phyloP scores from a whole-genome alignment of 2,113 vertebrate species.

The Scomber colias region DNA sequence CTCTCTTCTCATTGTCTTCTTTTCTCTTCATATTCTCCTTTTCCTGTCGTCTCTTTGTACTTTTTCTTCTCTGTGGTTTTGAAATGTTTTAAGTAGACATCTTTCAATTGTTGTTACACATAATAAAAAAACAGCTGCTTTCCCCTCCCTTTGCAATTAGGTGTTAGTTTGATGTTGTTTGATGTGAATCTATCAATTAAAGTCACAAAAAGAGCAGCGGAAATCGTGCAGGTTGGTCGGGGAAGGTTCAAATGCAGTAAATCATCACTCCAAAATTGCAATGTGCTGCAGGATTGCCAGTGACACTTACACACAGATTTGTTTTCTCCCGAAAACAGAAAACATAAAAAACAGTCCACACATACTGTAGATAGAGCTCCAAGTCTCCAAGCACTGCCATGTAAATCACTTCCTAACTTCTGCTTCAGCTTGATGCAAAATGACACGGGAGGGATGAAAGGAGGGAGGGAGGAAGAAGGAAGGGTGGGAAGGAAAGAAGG shows the following conservation, averaged over 20 bases:
- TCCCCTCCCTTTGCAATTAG: not conserved
- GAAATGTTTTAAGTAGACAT: too few relatives aligned
- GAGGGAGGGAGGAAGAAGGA: too few relatives aligned
- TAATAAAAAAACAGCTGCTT: not conserved
- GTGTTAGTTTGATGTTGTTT: not conserved
- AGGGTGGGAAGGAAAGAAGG: too few relatives aligned
- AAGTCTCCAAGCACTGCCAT: not conserved
- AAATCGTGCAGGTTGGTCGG: too few relatives aligned
- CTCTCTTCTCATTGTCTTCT: not conserved
- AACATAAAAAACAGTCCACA: too few relatives aligned
- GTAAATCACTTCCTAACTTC: not conserved
- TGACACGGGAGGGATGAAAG: not conserved
- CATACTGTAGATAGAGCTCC: not conserved
- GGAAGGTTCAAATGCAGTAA: not conserved
- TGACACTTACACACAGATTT: too few relatives aligned
- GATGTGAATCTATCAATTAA: slow-evolving; percentile 8
- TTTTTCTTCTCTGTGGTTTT: too few relatives aligned
- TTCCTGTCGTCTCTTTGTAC: too few relatives aligned
- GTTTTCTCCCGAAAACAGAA: not conserved
- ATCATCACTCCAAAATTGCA: not conserved
- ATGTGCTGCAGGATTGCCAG: too few relatives aligned
- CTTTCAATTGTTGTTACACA: too few relatives aligned
- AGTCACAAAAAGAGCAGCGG: not conserved
- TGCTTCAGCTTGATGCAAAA: not conserved
- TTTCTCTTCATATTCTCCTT: not conserved